A percentile compares a stretch with the other conserved stretches of the same genome.
Conservation (phyloP, 2,797 vertebrate genomes). For the Poeciliopsis turneri region DNA sequence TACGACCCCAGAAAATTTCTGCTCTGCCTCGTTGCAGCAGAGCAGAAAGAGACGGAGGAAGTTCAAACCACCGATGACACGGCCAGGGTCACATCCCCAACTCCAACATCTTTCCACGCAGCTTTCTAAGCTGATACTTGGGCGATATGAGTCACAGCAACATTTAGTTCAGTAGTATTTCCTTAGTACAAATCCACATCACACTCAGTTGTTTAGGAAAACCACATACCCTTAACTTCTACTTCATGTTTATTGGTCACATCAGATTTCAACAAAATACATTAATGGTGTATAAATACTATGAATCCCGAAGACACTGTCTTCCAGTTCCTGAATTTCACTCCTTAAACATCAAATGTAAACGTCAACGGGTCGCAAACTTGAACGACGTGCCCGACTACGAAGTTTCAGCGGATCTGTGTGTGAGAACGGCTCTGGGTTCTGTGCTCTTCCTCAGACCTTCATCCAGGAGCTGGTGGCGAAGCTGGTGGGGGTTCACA, state of each 20-base stretch:
- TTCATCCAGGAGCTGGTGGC: slow-evolving; percentile 76
- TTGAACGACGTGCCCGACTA: background rate
- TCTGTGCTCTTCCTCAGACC: slow-evolving; percentile 48
- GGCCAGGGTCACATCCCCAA: too few species aligned
- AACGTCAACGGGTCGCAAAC: background rate
- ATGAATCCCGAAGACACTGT: background rate
- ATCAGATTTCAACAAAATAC: background rate
- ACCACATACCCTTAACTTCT: background rate
- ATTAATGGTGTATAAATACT: background rate
- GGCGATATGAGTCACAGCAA: too few species aligned
- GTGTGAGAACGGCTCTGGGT: background rate
- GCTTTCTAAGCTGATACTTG: too few species aligned
- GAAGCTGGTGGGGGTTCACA: slow-evolving; percentile 78
- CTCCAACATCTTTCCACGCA: too few species aligned
- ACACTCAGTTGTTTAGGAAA: background rate
- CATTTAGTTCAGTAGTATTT: too few species aligned
- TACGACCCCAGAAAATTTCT: too few species aligned
- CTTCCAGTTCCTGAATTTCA: background rate
- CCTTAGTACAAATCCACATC: background rate
- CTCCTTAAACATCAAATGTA: background rate
- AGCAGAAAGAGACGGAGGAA: too few species aligned
- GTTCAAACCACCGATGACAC: too few species aligned
- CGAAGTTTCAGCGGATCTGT: background rate
- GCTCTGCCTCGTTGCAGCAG: too few species aligned
- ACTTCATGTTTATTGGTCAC: background rate